These are phyloP conservation scores for Dicerorhinus sumatrensis DNA, from an alignment of 2,113 vertebrate species.

Conservation along the genomic window DNA sequence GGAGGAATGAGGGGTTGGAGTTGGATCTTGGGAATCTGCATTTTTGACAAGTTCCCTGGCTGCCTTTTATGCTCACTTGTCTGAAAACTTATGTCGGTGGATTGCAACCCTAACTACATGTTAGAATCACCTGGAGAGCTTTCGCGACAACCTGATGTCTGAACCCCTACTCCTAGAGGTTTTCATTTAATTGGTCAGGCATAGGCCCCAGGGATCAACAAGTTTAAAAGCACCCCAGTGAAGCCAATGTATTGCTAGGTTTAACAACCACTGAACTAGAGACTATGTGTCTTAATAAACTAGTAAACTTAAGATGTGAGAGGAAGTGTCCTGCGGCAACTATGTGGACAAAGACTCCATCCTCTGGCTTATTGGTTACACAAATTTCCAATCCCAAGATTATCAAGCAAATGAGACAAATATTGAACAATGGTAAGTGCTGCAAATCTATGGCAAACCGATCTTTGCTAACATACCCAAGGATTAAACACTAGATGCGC, in stretches of 20 bases:
- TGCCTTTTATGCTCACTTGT: background rate
- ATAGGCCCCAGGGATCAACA: background rate
- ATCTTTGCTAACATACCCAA: background rate
- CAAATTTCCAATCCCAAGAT: background rate
- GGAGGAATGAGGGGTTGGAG: no score
- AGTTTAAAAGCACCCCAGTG: slow-evolving; percentile 19
- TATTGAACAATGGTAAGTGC: background rate
- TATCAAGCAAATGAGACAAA: background rate
- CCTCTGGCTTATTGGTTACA: background rate
- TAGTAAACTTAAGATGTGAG: background rate
- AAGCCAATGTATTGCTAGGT: background rate
- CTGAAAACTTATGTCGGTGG: slow-evolving; percentile 4
- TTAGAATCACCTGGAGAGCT: background rate
- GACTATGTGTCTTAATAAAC: background rate
- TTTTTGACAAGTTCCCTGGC: background rate
- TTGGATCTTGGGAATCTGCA: background rate
- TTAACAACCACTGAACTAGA: slow-evolving; percentile 14
- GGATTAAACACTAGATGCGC: background rate
- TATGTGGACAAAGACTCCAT: background rate
- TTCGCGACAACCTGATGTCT: background rate
- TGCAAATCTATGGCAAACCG: background rate
- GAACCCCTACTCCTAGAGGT: background rate
- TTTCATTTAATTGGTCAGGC: background rate
- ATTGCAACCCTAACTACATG: background rate
- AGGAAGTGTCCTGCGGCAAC: background rate